Percentiles rank a stretch among this genome's conserved stretches.
These are phyloP conservation scores for Sebastolobus alascanus DNA, from an alignment of 2,797 vertebrate species.

Conservation along the genomic window DNA sequence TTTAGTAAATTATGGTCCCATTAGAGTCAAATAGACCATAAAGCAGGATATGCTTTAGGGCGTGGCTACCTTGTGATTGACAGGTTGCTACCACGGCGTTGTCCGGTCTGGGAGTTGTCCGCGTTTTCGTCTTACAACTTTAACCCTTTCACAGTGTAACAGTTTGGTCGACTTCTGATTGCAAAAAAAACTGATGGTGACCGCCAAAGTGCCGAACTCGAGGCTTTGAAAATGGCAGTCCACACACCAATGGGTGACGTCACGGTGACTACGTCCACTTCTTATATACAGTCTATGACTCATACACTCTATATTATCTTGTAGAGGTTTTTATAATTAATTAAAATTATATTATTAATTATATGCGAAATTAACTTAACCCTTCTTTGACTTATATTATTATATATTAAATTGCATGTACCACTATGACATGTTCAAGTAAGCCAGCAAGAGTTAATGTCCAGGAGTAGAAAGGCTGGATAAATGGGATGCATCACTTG, in stretches of 20 bases:
- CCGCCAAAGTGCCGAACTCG: no score
- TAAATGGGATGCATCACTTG: constrained; percentile 47
- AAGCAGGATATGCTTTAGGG: no score
- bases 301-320: background rate
- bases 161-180: background rate
- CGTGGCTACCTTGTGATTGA: no score
- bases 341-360: background rate
- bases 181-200: no score
- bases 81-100: no score
- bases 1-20: no score
- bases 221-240: no score
- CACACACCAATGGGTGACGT: background rate
- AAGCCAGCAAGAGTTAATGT: constrained; percentile 21
- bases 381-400: background rate
- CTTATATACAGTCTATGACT: background rate
- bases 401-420: no score
- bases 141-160: no score
- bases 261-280: background rate
- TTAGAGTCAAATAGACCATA: no score
- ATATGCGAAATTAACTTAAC: background rate
- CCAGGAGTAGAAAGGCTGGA: constrained; percentile 6
- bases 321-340: background rate
- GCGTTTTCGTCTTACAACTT: background rate
- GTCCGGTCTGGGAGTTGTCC: no score
- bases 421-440: constrained; percentile 18